Base-by-base conservation (phyloP, 2,113 vertebrate genomes). In the Trematocara macrostoma region DNA sequence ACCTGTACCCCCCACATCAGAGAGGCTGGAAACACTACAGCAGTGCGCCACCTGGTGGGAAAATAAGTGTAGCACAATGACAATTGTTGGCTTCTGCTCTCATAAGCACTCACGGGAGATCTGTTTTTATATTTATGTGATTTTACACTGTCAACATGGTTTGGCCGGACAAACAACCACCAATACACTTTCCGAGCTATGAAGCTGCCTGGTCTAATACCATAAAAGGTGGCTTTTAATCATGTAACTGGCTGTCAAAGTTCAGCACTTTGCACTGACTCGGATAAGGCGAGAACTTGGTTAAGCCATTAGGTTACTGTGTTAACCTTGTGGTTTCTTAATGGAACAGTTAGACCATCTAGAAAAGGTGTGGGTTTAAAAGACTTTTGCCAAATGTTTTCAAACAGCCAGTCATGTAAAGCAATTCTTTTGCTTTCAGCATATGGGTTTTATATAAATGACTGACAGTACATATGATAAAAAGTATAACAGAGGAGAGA, bases 1-100 rank as follows among this genome's bases (percentile, higher is more conserved):
- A 95, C 94, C 94, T 94, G 91, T 86, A 83, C 87, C 87, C 91
- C 90, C 92, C 87, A 85, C 51, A 45, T 81, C 52, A 85, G 47
- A 86, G 86, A 69, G 81, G 82, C 78, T 83, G 79, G 45, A 93
- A 94, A 93, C 86, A 93, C 94, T 95, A 91, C 93, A 84, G 69
- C 91, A 89, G 91, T 94, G 92, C 85, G 87, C 89, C 92, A 88
- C 94, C 94, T 86, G 86, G 90, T 95, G 94, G 94, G 85, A 6
- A 29, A 42, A 74, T 20, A 2, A 9, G 4, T 6, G 57, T 61
- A 94, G 18, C 83, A 91, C 93, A 94, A 11, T 45, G 55, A 20
- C 52, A 45, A 11, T 34, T 31, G 20, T 26, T 16, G 11, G 45
- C 14, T 8, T 18, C 14, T 76, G 23, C 6, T 76, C 45, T n/a